Evolutionary conservation across 2,888 invertebrate species (phyloP).

Genomic region (Xylota sylvarum): DNA sequence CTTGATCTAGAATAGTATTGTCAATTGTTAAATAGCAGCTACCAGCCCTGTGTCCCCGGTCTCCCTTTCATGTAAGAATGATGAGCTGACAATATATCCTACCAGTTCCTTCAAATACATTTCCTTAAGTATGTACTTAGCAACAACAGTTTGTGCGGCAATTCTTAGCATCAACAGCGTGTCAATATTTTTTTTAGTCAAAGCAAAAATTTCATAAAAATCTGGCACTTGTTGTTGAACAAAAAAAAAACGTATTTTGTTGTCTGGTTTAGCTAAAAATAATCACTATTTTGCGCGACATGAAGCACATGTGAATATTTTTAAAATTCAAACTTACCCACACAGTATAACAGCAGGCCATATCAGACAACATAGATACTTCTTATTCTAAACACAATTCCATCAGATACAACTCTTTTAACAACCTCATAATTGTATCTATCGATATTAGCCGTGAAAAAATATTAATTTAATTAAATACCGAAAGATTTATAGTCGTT

Average conservation of each 20-base stretch:
- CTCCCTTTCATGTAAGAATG: too few relatives aligned
- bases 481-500: slow-evolving; percentile 2
- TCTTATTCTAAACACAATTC: background rate
- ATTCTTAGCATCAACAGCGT: background rate
- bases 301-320: background rate
- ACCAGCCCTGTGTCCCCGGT: too few relatives aligned
- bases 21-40: too few relatives aligned
- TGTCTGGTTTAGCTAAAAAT: background rate
- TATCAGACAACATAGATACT: background rate
- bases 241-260: background rate
- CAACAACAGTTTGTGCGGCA: too few relatives aligned
- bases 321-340: background rate
- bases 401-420: background rate
- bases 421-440: slow-evolving; percentile 30
- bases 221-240: background rate
- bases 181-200: background rate
- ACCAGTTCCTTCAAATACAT: too few relatives aligned
- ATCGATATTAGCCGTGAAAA: slow-evolving; percentile 25
- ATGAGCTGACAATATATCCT: too few relatives aligned
- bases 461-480: slow-evolving; percentile 22
- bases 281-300: background rate
- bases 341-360: background rate
- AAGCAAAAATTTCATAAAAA: background rate
- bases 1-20: too few relatives aligned
- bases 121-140: too few relatives aligned